Percentiles rank a stretch among this genome's conserved stretches.
Evolutionary conservation across 2,113 vertebrate species (phyloP).

Genomic region (Aphyosemion australe): DNA sequence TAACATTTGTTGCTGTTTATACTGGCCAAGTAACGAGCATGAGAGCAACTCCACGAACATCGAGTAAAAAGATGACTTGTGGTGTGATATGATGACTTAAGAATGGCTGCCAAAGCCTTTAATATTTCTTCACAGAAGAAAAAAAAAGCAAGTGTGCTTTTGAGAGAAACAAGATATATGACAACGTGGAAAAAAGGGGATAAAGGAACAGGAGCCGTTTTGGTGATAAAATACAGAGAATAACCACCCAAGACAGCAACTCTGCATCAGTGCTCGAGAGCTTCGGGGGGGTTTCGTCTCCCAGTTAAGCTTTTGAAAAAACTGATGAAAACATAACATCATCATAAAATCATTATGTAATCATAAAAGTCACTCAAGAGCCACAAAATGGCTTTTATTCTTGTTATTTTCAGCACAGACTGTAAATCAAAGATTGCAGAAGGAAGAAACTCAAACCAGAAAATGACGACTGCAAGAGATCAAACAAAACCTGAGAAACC

Average conservation of each 20-base stretch:
- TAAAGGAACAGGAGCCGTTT: background rate
- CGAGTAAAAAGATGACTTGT: slow-evolving; percentile 30
- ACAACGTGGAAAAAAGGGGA: background rate
- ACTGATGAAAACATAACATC: background rate
- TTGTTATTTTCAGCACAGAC: slow-evolving; percentile 17
- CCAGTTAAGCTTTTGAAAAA: background rate
- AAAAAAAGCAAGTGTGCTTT: background rate
- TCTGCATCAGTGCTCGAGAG: background rate
- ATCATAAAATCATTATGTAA: slow-evolving; percentile 21
- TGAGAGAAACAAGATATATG: slow-evolving; percentile 7
- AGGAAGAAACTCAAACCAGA: background rate
- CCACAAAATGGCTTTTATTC: slow-evolving; percentile 20
- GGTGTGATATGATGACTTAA: slow-evolving; percentile 33
- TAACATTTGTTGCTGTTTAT: slow-evolving; percentile 57
- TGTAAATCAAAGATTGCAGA: slow-evolving; percentile 17
- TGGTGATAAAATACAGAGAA: background rate
- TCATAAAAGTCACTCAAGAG: slow-evolving; percentile 13
- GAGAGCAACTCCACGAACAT: slow-evolving; percentile 28
- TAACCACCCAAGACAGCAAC: background rate
- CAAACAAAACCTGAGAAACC: slow-evolving; percentile 3
- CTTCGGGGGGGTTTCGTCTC: background rate
- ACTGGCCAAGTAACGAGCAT: slow-evolving; percentile 44
- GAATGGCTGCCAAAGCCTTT: slow-evolving; percentile 21
- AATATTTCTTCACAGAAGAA: slow-evolving; percentile 7
- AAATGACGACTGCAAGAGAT: background rate